These are phyloP conservation scores for Liposcelis brunnea DNA, from an alignment of 2,888 invertebrate genomes.

Conservation along the genomic window DNA sequence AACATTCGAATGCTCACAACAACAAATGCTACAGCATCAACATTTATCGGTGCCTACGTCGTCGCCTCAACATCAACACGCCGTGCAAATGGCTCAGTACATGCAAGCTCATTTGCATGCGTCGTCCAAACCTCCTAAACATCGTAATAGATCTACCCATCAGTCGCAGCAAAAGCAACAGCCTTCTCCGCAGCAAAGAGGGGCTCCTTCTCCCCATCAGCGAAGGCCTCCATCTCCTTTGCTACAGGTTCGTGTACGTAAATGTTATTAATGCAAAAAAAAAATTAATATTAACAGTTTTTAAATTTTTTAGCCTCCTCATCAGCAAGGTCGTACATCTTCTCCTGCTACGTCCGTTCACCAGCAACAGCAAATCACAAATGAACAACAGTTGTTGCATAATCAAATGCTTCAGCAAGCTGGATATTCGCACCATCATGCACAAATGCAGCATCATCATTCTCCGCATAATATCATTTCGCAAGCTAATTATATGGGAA, in stretches of 20 bases:
- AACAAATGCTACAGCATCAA: no score
- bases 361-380: conserved; percentile 1
- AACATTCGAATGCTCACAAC: conserved; percentile 3
- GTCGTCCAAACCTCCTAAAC: not conserved
- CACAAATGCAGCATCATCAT: conserved; percentile 8
- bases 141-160: not conserved
- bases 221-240: conserved; percentile 2
- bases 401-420: conserved; percentile 15
- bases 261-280: not conserved
- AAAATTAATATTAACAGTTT: not conserved
- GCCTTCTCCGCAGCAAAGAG: conserved; percentile 13
- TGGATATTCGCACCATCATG: conserved; percentile 10
- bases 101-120: conserved; percentile 13
- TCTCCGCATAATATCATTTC: conserved; percentile 19
- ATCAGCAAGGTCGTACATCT: not conserved
- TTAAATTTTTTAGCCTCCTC: no score
- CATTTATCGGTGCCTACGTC: no score
- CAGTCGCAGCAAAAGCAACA: conserved; percentile 8
- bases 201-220: conserved; percentile 13
- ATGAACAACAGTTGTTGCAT: conserved; percentile 8
- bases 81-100: conserved; percentile 10
- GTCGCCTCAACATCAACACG: no score
- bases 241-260: not conserved
- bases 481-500: conserved; percentile 34
- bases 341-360: not conserved